Base-by-base conservation (phyloP, 2,888 invertebrate genomes). In the Synergus japonicus region DNA sequence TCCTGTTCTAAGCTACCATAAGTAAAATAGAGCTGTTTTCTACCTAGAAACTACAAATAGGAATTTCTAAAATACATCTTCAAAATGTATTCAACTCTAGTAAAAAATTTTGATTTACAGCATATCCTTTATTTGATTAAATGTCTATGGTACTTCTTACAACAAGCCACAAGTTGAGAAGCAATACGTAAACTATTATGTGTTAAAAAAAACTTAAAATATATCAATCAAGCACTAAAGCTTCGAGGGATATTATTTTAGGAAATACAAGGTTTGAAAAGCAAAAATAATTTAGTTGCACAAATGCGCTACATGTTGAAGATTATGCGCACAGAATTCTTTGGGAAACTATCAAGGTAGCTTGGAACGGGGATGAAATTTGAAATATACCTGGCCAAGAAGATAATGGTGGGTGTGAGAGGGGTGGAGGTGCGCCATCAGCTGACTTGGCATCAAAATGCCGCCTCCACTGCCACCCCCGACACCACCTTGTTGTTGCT, bases 391-490 rank as follows among this genome's bases (percentile, higher is more conserved):
- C 89, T 90, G 90, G 77, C 85, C 88, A 77, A 89, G 89, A 76
- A 90, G 87, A 86, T 89, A 88, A 78, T 89, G 90, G 76, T 89
- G 90, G 76, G 86, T 86, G 81, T 90, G 89, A 63, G 89, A 86
- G 76, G 91, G 93, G 91, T 94, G 94, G 86, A 95, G 93, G 91
- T 94, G 94, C 41, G 94, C 94, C 89, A 94, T 93, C 90, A 94
- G 93, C 80, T 94, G 94, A 89, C 93, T 93, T 85, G 94, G 93
- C 92, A 94, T 94, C 85, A 89, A 83, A 84, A 89, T 88, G 76
- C 89, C 90, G 81, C 84, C 87, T 82, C 88, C 88, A 83, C 84
- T 88, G 79, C 87, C 87, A 83, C 86, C 85, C 78, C 86, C 86
- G 73, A 87, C 84, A 76, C 87, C 87, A 82, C 83, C 84, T 79